Conservation (phyloP, 1,140 invertebrate genomes). For the Sitophilus oryzae region DNA sequence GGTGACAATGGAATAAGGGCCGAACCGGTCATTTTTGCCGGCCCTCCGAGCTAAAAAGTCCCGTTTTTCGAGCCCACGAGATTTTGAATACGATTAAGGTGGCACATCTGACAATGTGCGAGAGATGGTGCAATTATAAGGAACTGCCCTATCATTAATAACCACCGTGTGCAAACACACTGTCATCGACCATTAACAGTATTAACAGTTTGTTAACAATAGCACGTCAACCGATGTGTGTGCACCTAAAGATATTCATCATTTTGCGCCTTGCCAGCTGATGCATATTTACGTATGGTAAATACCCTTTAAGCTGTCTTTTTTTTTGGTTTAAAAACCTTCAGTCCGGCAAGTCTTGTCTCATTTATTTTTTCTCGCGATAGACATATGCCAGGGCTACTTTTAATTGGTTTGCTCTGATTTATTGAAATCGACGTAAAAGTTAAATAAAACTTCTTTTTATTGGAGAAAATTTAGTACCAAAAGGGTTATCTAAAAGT, state of each 20-base stretch:
- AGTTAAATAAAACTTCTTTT: too few species aligned
- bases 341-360: background rate
- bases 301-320: conserved; percentile 4
- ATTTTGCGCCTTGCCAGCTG: conserved; percentile 23
- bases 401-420: too few species aligned
- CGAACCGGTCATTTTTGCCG: conserved; percentile 21
- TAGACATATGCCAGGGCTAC: background rate
- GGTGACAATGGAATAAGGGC: conserved; percentile 11
- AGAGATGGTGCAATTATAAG: conserved; percentile 23
- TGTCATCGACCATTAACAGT: conserved; percentile 33
- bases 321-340: background rate
- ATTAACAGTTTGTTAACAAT: conserved; percentile 35
- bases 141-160: conserved; percentile 29
- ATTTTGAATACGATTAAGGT: conserved; percentile 18
- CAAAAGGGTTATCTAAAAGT: too few species aligned
- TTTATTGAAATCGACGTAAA: too few species aligned
- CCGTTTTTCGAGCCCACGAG: conserved; percentile 12
- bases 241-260: conserved; percentile 25
- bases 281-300: conserved; percentile 28
- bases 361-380: background rate
- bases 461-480: too few species aligned
- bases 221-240: conserved; percentile 21
- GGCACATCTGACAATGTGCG: conserved; percentile 18
- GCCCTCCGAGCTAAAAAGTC: conserved; percentile 2
- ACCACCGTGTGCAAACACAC: conserved; percentile 30